These are phyloP conservation scores for Kryptopterus vitreolus DNA, from an alignment of 2,797 vertebrate species.

Conservation along the genomic window DNA sequence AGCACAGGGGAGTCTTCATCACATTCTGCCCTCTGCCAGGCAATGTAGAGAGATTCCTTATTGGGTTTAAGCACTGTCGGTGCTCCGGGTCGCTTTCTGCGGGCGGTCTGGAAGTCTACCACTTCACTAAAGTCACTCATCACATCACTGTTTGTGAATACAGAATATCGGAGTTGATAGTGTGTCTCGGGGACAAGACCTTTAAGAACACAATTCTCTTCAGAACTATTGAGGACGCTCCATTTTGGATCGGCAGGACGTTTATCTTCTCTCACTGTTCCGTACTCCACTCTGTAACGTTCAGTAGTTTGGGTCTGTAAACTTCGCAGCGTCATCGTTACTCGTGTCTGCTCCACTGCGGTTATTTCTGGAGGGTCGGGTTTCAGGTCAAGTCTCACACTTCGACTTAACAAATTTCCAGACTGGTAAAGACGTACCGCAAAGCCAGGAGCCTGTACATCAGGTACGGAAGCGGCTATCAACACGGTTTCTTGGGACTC, in stretches of 20 bases:
- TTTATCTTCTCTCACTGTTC: not conserved
- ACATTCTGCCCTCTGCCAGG: not conserved
- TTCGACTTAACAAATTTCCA: not conserved
- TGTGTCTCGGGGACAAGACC: not conserved
- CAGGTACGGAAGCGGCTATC: not conserved
- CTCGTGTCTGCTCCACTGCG: not conserved
- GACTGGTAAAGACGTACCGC: slow-evolving; percentile 27
- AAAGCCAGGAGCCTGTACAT: not conserved
- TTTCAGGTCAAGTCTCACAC: not conserved
- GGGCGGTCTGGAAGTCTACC: not conserved
- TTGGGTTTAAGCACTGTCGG: slow-evolving; percentile 12
- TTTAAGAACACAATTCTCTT: slow-evolving; percentile 3
- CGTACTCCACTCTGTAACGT: slow-evolving; percentile 30
- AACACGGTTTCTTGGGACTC: slow-evolving; percentile 10
- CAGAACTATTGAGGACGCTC: accelerated
- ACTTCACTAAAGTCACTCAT: slow-evolving; percentile 12
- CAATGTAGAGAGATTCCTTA: not conserved
- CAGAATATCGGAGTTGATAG: slow-evolving; percentile 31
- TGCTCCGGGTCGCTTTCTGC: not conserved
- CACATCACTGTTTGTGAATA: not conserved
- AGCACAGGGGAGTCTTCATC: slow-evolving; percentile 29
- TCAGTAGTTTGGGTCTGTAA: not conserved
- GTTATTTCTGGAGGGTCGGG: not conserved
- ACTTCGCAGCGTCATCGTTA: not conserved
- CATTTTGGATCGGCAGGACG: not conserved